Base-by-base conservation (phyloP, 2,113 vertebrate species). In the Fregata magnificens region DNA sequence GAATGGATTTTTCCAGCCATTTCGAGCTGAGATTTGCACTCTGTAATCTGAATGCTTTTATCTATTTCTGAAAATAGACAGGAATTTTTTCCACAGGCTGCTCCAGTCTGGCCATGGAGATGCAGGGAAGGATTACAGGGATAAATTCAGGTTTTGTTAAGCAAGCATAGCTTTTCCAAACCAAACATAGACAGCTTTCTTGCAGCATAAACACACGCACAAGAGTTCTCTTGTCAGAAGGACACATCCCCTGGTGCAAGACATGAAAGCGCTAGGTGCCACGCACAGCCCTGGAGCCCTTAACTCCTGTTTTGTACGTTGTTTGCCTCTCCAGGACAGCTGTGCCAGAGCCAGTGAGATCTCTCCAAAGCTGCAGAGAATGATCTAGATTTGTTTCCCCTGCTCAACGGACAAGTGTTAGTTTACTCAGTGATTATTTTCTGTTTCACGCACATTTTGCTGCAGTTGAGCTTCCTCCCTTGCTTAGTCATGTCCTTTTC, bases 21-120 rank as follows among this genome's bases (percentile, higher is more conserved):
- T 98, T 98, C 69, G 86, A 98, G 97, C 98, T 94, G 97, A 98
- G 98, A 98, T 98, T 98, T 98, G 98, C 92, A 93, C 97, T 97
- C 95, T 97, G 98, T 98, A 98, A 98, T 98, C 98, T 98, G 97
- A 97, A 98, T 97, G 98, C 98, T 98, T 99, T 99, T 99, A 98
- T 98, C 98, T 99, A 98, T 97, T 98, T 98, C 98, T 98, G 98
- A 98, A 99, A 99, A 99, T 98, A 99, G 98, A 98, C 98, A 98
- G 98, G 98, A 98, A 98, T 99, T 98, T 98, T 99, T 98, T 99
- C 98, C 98, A 98, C 98, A 97, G 98, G 95, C 97, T 97, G 97
- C 97, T 99, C 98, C 98, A 98, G 98, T 98, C 97, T 98, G 98
- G 97, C 98, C 38, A 29, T 93, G 97, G 97, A 98, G 97, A 98